Evolutionary conservation across 2,888 invertebrate genomes (phyloP).

Genomic region (Stenichneumon culpator): DNA sequence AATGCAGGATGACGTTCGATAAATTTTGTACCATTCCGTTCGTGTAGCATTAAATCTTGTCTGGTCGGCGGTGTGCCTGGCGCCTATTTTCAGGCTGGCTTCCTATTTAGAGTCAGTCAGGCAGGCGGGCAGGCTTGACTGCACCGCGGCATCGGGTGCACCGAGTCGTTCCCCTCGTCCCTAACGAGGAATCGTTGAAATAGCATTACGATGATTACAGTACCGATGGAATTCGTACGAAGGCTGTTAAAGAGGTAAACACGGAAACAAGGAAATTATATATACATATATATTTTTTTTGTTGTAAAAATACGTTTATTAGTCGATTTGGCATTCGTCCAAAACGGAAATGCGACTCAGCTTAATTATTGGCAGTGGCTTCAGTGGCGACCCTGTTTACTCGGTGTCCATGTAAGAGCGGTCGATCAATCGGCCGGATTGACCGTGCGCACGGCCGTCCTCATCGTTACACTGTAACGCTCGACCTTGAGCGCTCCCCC

Average conservation of each 20-base stretch:
- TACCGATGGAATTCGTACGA: background rate
- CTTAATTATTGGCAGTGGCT: background rate
- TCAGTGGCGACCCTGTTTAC: background rate
- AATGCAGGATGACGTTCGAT: background rate
- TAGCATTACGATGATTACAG: background rate
- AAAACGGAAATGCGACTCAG: background rate
- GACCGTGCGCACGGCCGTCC: background rate
- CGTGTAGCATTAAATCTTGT: constrained; percentile 49
- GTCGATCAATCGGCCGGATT: background rate
- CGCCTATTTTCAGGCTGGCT: constrained; percentile 73
- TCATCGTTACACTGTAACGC: background rate
- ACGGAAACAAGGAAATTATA: background rate
- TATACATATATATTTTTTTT: background rate
- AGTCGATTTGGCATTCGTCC: background rate
- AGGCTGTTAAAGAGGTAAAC: background rate
- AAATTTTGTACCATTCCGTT: constrained; percentile 37
- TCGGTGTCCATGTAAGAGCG: background rate
- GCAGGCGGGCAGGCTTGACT: constrained; percentile 39
- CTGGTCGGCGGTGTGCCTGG: constrained; percentile 67
- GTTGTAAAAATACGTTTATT: background rate
- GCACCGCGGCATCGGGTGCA: constrained; percentile 33
- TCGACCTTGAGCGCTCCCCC: constrained; percentile 16
- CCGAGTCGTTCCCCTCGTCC: background rate
- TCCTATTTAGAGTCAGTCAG: constrained; percentile 59
- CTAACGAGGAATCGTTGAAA: background rate